phyloP scores from a whole-genome alignment of 2,797 vertebrate species.

The Lemur catta region DNA sequence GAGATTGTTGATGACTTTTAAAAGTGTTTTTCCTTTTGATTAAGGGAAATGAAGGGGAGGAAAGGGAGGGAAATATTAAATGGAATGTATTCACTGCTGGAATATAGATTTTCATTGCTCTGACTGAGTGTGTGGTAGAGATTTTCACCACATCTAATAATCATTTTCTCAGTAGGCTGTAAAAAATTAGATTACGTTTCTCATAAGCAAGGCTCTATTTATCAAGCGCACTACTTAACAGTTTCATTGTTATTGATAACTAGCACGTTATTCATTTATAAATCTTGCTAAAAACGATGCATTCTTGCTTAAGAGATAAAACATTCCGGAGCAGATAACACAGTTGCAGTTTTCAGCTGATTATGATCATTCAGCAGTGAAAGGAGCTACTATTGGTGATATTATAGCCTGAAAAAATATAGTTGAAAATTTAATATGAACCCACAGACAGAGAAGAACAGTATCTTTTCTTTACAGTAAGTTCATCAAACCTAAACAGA shows the following conservation, averaged over 20 bases:
- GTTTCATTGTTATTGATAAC: slow-evolving; percentile 80
- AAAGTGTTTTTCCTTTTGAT: slow-evolving; percentile 61
- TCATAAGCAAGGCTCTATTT: slow-evolving; percentile 68
- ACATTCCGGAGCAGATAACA: slow-evolving; percentile 72
- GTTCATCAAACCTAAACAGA: slow-evolving; percentile 48
- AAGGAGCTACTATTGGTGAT: slow-evolving; percentile 65
- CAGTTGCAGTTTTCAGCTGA: slow-evolving; percentile 75
- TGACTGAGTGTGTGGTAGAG: neutral
- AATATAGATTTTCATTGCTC: slow-evolving; percentile 55
- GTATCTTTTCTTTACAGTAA: slow-evolving; percentile 38
- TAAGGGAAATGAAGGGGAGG: neutral
- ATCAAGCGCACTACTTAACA: slow-evolving; percentile 68
- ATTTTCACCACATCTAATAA: slow-evolving; percentile 69
- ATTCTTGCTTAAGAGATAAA: slow-evolving; percentile 70
- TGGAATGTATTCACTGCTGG: slow-evolving; percentile 34
- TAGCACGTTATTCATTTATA: slow-evolving; percentile 74
- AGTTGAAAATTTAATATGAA: slow-evolving; percentile 60
- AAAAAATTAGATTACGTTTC: slow-evolving; percentile 65
- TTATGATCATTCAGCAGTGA: slow-evolving; percentile 71
- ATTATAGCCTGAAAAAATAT: slow-evolving; percentile 63
- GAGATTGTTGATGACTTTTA: slow-evolving; percentile 30
- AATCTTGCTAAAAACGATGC: slow-evolving; percentile 65
- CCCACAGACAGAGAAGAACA: slow-evolving; percentile 32
- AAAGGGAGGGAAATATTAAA: slow-evolving; percentile 49
- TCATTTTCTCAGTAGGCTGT: slow-evolving; percentile 68